Base-by-base conservation (phyloP, 2,888 invertebrate genomes). In the Achlya flavicornis region DNA sequence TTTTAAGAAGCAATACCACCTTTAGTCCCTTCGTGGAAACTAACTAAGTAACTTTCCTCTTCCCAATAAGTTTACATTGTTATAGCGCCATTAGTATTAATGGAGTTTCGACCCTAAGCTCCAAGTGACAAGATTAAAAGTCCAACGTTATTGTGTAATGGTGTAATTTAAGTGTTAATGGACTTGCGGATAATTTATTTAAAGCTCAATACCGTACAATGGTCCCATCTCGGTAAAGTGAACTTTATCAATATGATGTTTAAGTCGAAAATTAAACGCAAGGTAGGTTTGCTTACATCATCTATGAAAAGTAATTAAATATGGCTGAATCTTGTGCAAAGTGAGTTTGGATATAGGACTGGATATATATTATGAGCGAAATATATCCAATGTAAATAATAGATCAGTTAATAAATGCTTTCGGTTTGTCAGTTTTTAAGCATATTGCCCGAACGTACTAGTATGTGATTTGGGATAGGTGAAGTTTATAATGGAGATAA, bases 151-250 rank as follows among this genome's bases (percentile, higher is more conserved):
- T 41, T 16, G 16, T 43, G 58, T 38, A 38, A 59, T 38, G 35
- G 32, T 16, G 59, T 35, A 59, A 59, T 59, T 38, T 38, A 59
- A 59, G 38, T 32, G 38, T 41, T 60, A 60, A 60, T 60, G 43
- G 41, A 60, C 43, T 41, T 41, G 38, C 43, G 19, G 60, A 41
- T 60, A 19, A 60, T 60, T 60, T 60, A 43, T 60, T 60, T 41
- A 43, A 60, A 60, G 60, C 60, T 60, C 41, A 43, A 60, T 60
- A 43, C 16, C 14, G 41, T 60, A 53, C 19, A 19, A 19, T 53
- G 43, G 33, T 58, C 43, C 41, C 4, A 41, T 26, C 10, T 26
- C 6, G 7, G 41, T 33, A 60, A 60, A 6, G 41, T 59, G 3
- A 11, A 43, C 43, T 16, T 60, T 60, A 60, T 43, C 19, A 11